These are phyloP conservation scores for Astreopora myriophthalma DNA, from an alignment of 64 coral and sea anemone genomes.

Conservation along the genomic window DNA sequence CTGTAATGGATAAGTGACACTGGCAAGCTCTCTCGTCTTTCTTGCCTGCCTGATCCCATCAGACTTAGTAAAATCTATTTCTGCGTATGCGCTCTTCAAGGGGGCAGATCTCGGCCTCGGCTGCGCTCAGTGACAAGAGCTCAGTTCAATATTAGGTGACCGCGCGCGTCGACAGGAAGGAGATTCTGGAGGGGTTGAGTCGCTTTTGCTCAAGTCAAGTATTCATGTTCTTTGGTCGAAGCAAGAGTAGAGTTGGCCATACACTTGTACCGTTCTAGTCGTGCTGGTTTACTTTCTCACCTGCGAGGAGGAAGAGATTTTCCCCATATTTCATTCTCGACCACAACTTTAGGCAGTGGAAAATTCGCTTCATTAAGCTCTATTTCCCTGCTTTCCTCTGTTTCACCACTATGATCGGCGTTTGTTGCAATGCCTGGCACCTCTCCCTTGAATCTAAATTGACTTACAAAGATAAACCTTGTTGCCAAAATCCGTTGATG, in stretches of 20 bases:
- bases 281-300: slow-evolving; percentile 51
- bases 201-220: slow-evolving; percentile 62
- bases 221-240: slow-evolving; percentile 28
- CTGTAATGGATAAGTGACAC: background rate
- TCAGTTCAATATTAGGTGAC: slow-evolving; percentile 17
- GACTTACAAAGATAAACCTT: too few relatives aligned
- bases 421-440: too few relatives aligned
- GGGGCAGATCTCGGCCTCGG: slow-evolving; percentile 57
- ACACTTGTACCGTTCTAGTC: background rate
- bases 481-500: too few relatives aligned
- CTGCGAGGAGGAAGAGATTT: slow-evolving; percentile 3
- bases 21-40: slow-evolving; percentile 22
- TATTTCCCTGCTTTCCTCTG: background rate
- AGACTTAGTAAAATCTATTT: slow-evolving; percentile 86
- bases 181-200: background rate
- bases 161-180: background rate
- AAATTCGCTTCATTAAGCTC: background rate
- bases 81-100: slow-evolving; percentile 52
- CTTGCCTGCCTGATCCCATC: slow-evolving; percentile 70
- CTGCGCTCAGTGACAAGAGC: background rate
- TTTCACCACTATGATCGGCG: too few relatives aligned
- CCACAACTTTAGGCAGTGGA: background rate
- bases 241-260: background rate
- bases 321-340: background rate
- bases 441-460: too few relatives aligned